Base-by-base conservation (phyloP, 2,888 invertebrate species). In the Cataglyphis albicans region DNA sequence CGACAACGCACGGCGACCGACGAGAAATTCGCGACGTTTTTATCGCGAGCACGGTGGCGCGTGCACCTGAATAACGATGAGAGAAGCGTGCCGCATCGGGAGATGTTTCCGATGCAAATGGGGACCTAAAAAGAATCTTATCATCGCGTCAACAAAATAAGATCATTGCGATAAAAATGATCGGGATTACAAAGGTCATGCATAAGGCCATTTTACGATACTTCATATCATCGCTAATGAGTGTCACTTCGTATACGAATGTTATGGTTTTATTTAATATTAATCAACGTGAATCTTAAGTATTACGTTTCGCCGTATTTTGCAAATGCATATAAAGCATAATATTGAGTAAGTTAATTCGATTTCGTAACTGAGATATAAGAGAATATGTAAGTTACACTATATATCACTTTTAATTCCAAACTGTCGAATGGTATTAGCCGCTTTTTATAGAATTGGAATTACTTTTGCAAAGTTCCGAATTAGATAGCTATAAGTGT, bases 51-150 rank as follows among this genome's bases (percentile, higher is more conserved):
- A 18, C 57, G 21, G 57, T 32, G 32, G 57, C 32, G 21, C 78
- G 41, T 59, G 78, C 41, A 72, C 12, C 57, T 72, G 78, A 72
- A 78, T 70, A 72, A 78, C 70, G 70, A 78, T 57, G 68, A 78
- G 70, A 57, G 21, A 78, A 59, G 52, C 57, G 44, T 67, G 29
- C n/a, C 70, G 12, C 12, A 12, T 59, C 67, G 44, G 29, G 44
- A 64, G 64, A 64, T 32, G 9, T 67, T 1, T 25, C 25, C 55
- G 52, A 67, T 67, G 55, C 25, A 67, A 76, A 67, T 52, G 75
- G 32, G 75, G 32, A 67, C 18, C 35, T 76, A 52, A 67, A 55
- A 76, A 35, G 44, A 67, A 52, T 15, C 52, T 76, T 76, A 67
- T 78, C 57, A 57, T 21, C 57, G 41, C 41, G 57, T 57, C 70